Base-by-base conservation (phyloP, 2,888 invertebrate genomes). In the Tinea semifulvella region DNA sequence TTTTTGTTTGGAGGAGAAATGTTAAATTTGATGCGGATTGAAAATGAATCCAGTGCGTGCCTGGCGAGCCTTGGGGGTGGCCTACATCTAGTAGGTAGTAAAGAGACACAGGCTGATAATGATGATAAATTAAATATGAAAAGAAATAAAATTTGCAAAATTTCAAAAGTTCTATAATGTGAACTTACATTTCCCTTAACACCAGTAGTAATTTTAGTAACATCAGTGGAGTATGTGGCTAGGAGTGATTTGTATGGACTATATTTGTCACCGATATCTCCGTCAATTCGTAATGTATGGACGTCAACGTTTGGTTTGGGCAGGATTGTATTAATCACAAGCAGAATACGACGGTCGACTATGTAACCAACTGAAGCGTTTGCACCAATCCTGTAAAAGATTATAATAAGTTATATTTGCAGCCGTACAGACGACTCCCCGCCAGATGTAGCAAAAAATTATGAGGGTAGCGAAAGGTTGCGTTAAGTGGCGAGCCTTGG, bases 301-400 rank as follows among this genome's bases (percentile, higher is more conserved):
- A 84, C 80, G 52, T 89, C 89, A 1, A 83, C 77, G 52, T 84
- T 82, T 0, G 88, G 88, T 40, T 86, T 84, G 3, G 89, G 89
- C 1, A 88, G 61, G 47, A 83, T 83, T 0, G 86, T 68, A 56
- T 83, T 80, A 1, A 86, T 66, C 1, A 84, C 56, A 1, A 85
- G 64, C 45, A 82, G 80, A 8, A 87, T 51, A n/a, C 85, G 83
- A 26, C 80, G 68, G 44, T 69, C 63, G 50, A 68, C 58, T 49
- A 83, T 65, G 36, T 82, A 58, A 2, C 82, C 80, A 49, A 87
- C 61, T 1, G 86, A 84, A 0, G 84, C 71, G 61, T 88, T 88
- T 1, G 79, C 77, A 1, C 82, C 86, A 53, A 87, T 81, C 47
- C 82, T 83, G 47, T 31, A 45, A 44, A 35, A 22, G 27, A 28